Percentiles rank a stretch among this genome's conserved stretches.
phyloP scores from a whole-genome alignment of 2,113 vertebrate genomes.

The Diphyllodes magnificus region DNA sequence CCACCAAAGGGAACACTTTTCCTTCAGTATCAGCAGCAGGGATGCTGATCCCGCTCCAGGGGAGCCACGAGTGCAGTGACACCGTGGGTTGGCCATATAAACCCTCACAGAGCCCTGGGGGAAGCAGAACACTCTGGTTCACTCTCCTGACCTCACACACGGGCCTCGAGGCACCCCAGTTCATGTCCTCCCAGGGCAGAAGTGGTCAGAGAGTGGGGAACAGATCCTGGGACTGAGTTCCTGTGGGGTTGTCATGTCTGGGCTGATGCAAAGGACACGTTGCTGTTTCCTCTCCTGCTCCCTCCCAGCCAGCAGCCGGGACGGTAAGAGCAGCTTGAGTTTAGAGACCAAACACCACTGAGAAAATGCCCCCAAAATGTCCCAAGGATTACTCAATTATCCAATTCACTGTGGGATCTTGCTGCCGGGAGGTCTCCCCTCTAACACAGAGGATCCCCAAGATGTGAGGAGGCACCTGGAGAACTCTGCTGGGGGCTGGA shows the following conservation, averaged over 20 bases:
- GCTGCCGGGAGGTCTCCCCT: background rate
- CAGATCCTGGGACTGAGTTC: background rate
- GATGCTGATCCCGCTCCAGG: background rate
- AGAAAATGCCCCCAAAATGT: background rate
- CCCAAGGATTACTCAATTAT: background rate
- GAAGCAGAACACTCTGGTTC: background rate
- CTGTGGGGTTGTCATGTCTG: background rate
- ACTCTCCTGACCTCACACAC: background rate
- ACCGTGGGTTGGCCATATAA: fast-evolving
- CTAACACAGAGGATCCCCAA: background rate
- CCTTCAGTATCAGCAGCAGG: background rate
- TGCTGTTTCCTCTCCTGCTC: background rate
- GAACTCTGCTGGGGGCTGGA: background rate
- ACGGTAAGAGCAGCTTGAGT: background rate
- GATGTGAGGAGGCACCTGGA: background rate
- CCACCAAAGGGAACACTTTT: background rate
- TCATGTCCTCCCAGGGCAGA: background rate
- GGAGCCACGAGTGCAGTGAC: fast-evolving
- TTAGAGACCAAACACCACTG: background rate
- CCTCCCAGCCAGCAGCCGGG: background rate
- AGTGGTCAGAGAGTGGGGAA: background rate
- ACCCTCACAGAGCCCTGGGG: background rate
- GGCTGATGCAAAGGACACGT: background rate
- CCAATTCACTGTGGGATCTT: background rate
- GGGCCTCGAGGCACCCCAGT: fast-evolving